Evolutionary conservation across 53 echinoderm and acorn worm species (phyloP), one percentile per base, ranked within the genome.

Genomic region (Glandiceps talaboti): DNA sequence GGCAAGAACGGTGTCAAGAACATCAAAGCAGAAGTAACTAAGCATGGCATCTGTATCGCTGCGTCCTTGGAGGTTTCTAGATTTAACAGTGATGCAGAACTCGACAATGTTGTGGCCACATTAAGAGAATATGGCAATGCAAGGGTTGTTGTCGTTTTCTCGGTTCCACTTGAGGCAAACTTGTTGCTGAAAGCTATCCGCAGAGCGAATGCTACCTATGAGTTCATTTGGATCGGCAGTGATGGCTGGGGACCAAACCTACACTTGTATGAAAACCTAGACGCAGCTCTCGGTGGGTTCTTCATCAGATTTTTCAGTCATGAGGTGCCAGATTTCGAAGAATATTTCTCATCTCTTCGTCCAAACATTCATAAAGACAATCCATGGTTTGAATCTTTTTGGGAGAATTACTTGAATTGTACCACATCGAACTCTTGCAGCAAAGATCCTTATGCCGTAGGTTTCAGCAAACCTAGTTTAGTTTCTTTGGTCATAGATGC

Each of bases 231-330:
- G 28, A 84, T 92, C 25, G 92, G 89, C 25, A 92, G 92, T 31
- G 92, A 92, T 81, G 90, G 86, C 6, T 92, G 92, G 92, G 92
- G 92, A 27, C 83, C 89, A 85, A 92, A 87, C 32, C 83, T 92
- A 28, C 64, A 45, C 64, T 20, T 45, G 6, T 45, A 45, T 20
- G 83, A 85, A 0, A 87, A 90, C 76, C 74, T 85, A 0, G 74
- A 32, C 30, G 85, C 74, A 30, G 89, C 90, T 14, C 73, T 82
- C 0, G 92, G 92, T 25, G 74, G 89, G 0, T 31, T 92, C 76
- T 89, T 89, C 31, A 92, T 87, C 0, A 86, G 90, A 32, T 80
- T 92, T 0, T 81, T 76, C 27, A 85, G 82, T 30, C 87, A 79
- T 26, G 81, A 77, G 1, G 90, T 87, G 14, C 31, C 31, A 1